A percentile compares a stretch with the other conserved stretches of the same genome.
These are phyloP conservation scores for Salminus brasiliensis DNA, from an alignment of 2,113 vertebrate genomes.

Conservation along the genomic window DNA sequence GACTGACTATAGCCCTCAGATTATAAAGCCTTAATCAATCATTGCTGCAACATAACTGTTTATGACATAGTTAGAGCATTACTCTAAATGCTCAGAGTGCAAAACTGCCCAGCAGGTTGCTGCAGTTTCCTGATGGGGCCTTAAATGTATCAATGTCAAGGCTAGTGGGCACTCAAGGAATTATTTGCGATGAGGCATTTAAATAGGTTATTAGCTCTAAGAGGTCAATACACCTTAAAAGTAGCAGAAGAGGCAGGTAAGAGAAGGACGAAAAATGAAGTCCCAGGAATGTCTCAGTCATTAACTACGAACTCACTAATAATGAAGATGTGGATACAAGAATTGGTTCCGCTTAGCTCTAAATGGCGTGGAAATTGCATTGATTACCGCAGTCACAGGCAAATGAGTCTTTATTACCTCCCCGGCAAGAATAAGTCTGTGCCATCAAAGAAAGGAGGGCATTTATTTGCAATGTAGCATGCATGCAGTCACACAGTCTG, in stretches of 20 bases:
- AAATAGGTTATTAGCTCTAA: neutral
- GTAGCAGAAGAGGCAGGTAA: neutral
- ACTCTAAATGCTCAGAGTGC: neutral
- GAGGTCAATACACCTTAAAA: neutral
- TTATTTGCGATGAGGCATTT: neutral
- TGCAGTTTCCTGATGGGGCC: neutral
- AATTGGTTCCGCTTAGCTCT: constrained; percentile 60
- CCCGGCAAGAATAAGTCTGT: constrained; percentile 22
- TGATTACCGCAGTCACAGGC: constrained; percentile 56
- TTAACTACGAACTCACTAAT: constrained; percentile 57
- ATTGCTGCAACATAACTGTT: neutral
- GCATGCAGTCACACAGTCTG: neutral
- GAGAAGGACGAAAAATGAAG: neutral
- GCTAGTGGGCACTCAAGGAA: neutral
- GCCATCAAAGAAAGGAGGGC: constrained; percentile 24
- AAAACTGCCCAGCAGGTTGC: neutral
- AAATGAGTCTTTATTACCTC: constrained; percentile 59
- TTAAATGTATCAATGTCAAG: neutral
- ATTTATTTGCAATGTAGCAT: constrained; percentile 33
- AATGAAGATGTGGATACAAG: constrained; percentile 65
- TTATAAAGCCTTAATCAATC: neutral
- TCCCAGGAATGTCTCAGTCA: constrained; percentile 35
- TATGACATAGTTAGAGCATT: neutral
- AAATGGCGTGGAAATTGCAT: constrained; percentile 64
- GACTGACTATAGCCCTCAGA: neutral